Base-by-base conservation (phyloP, 1,140 invertebrate genomes). In the Leptonema lineaticorne region DNA sequence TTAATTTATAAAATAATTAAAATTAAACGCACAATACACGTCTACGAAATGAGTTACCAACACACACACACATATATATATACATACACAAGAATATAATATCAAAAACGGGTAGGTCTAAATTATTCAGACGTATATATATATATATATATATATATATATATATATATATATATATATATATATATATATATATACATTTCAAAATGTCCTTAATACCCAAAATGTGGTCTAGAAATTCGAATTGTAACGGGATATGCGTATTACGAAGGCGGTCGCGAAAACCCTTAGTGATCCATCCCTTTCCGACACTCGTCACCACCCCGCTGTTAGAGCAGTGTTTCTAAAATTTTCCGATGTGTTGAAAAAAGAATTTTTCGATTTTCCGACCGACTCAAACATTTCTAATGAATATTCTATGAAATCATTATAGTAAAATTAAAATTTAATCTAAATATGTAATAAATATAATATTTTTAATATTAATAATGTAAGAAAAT, bases 141-240 rank as follows among this genome's bases (percentile, higher is more conserved):
- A 18, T 6, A 22, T 18, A 3, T 16, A 16, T 20, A 18, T 50
- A 33, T 11, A 33, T 33, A 11, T 33, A 33, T 33, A 11, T 41
- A 41, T 41, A 41, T 11, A 41, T 41, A n/a, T 41, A 41, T 41
- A 41, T 16, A 41, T 11, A n/a, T n/a, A n/a, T n/a, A 41, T 11
- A 16, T 33, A 33, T 9, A 50, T 45, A 50, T 50, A 50, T 18
- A 20, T 22, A 22, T 18, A 3, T 16, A 16, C 18, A 20, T 53
- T 26, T 53, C n/a, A 8, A 53, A 53, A 53, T 24, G 46, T 18
- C 20, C 46, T 16, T 53, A 53, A 53, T 53, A 53, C 50, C 50
- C 50, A 24, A 53, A 53, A 53, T 53, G 50, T 24, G 50, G 50
- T 53, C 50, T 18, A 53, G 50, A 53, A 53, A 53, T 53, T 53